phyloP scores from a whole-genome alignment of 2,888 invertebrate species.

The Opisthograptis luteolata region DNA sequence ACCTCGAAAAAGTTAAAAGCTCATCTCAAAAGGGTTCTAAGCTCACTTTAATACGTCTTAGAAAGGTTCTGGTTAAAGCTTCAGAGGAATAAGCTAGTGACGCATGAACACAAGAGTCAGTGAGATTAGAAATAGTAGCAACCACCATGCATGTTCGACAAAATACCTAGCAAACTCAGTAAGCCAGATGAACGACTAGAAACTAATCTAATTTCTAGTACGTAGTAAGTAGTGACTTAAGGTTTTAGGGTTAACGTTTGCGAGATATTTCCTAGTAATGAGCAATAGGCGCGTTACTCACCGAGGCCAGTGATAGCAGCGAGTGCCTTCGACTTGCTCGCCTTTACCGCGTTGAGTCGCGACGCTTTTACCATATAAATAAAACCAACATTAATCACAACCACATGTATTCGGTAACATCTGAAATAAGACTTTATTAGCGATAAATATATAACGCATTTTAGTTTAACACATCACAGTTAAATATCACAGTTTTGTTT shows the following conservation, averaged over 20 bases:
- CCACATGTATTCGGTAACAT: constrained; percentile 76
- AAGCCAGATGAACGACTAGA: background rate
- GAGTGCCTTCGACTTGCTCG: constrained; percentile 93
- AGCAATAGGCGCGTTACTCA: constrained; percentile 85
- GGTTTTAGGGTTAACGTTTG: constrained; percentile 26
- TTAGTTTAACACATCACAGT: constrained; percentile 46
- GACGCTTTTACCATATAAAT: constrained; percentile 86
- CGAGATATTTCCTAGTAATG: constrained; percentile 35
- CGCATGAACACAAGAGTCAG: constrained; percentile 20
- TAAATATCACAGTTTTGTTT: constrained; percentile 54
- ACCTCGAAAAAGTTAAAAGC: no score
- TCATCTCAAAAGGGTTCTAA: no score
- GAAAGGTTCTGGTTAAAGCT: background rate
- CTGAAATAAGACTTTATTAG: constrained; percentile 83
- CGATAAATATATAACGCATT: constrained; percentile 56
- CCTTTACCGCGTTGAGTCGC: constrained; percentile 88
- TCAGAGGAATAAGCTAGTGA: background rate
- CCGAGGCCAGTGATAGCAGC: constrained; percentile 96
- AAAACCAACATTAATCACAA: constrained; percentile 84
- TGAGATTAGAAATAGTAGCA: constrained; percentile 24
- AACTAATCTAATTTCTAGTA: no score
- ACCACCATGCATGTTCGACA: constrained; percentile 64
- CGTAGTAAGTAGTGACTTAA: no score
- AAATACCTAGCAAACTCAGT: constrained; percentile 65
- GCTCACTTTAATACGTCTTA: no score